A percentile compares a stretch with the other conserved stretches of the same genome.
phyloP scores from a whole-genome alignment of 2,113 vertebrate species.

The Archilochus colubris region DNA sequence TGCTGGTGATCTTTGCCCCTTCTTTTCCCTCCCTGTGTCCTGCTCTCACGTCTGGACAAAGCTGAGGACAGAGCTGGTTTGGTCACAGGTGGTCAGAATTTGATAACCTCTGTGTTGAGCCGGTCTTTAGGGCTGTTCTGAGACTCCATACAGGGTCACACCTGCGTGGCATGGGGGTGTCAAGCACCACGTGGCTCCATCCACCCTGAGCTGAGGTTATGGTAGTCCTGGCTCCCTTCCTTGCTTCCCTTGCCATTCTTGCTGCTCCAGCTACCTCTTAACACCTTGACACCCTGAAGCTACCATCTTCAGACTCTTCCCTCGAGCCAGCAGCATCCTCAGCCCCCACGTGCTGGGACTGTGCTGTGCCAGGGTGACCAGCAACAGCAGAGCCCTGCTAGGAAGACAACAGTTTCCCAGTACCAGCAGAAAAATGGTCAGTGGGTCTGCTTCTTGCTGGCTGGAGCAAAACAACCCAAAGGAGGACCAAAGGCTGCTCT shows the following conservation, averaged over 20 bases:
- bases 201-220: not conserved
- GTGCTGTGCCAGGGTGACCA: not conserved
- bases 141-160: not conserved
- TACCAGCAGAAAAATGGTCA: not conserved
- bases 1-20: not conserved
- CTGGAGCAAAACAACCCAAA: not conserved
- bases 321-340: not conserved
- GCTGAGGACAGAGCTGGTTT: not conserved
- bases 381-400: not conserved
- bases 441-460: not conserved
- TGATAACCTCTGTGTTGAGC: not conserved
- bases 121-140: not conserved
- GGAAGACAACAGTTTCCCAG: not conserved
- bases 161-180: not conserved
- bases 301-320: not conserved
- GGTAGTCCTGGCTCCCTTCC: not conserved
- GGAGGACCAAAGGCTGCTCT: not conserved
- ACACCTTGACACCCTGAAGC: rapidly evolving
- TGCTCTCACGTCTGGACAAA: not conserved
- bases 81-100: not conserved
- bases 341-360: rapidly evolving
- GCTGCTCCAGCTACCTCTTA: not conserved
- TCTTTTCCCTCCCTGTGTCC: not conserved
- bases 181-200: rapidly evolving
- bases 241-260: rapidly evolving